Evolutionary conservation across 64 coral and sea anemone species (phyloP), one percentile per base, ranked within the genome.

Genomic region (Actinia equina): DNA sequence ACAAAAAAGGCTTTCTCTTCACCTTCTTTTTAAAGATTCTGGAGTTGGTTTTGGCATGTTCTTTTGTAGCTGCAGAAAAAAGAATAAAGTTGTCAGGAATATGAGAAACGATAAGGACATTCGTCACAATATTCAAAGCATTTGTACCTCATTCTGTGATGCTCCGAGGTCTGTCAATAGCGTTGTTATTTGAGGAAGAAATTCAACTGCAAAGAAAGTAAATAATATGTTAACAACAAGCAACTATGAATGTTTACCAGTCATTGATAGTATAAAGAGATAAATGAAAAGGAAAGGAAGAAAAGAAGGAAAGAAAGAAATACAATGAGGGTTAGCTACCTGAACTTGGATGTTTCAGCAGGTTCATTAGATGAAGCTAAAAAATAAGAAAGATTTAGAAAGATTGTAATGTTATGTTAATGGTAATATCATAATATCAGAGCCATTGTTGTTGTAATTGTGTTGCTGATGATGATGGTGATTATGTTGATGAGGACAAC

Each of bases 361-460:
- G 59, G 56, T 89, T 98, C 96, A 94, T 98, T 37, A 98, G 86
- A 94, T 98, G 96, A 41, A 98, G 87, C 96, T 98, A 65, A 63
- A 92, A 92, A 77, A 65, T 65, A 19, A 65, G 2, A 15, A 74
- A n/a, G 63, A 0, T 67, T 22, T n/a, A 9, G 18, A 25, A 23
- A 20, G 30, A 37, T 37, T 37, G 30, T 37, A 37, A 37, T 37
- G 30, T 37, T 22, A 49, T 49, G 7, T 6, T 49, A 49, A 49
- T 49, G 46, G 46, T 8, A 49, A 49, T 8, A 49, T 49, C 7
- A 37, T 37, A 37, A 37, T 37, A 37, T 37, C 30, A 37, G 30
- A 37, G 30, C 1, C 30, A 37, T 37, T 37, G 7, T 49, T 49
- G 58, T 17, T 60, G 58, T 14, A 0, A 13, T 17, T 60, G 6